Base-by-base conservation (phyloP, 2,797 vertebrate species). In the Galago senegalensis region DNA sequence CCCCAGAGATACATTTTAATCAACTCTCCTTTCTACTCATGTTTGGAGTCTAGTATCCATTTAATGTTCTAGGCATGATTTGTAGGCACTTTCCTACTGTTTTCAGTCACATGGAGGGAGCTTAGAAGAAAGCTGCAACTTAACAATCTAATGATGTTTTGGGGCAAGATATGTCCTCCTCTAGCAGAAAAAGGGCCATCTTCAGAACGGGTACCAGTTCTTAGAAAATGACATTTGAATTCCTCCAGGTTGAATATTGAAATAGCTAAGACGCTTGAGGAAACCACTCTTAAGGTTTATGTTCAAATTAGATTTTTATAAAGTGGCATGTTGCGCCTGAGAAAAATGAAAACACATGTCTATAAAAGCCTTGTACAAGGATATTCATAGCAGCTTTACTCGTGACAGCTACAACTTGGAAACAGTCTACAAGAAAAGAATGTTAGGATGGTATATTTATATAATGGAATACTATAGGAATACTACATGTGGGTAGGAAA, bases 201-300 rank as follows among this genome's bases (percentile, higher is more conserved):
- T 80, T 87, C 65, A 93, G 3, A 43, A 49, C 58, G 25, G 70
- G 2, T 90, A 5, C 1, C 80, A 43, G 46, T 29, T 80, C 49
- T 84, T 91, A 63, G 23, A 79, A 93, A 89, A 95, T 34, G 23
- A n/a, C 34, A 49, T 46, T 80, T 56, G 56, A 69, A 16, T 92
- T 76, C 7, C 9, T 76, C 20, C 80, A 75, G 4, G 4, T 53
- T 70, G 18, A 61, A 56, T 79, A 37, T n/a, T 58, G 49, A 80
- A 56, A 70, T 65, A 96, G 13, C 10, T 34, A 13, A 27, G 60
- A 58, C 2, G 14, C 43, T 88, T 75, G 34, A 88, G 67, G 56
- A 81, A 87, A 63, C 6, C n/a, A 73, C 46, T 89, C 3, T 75
- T 37, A 31, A 53, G 9, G 27, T 73, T 27, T 46, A 0, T 63